Conservation (phyloP, 2,888 invertebrate species). For the Osedax frankpressi region DNA sequence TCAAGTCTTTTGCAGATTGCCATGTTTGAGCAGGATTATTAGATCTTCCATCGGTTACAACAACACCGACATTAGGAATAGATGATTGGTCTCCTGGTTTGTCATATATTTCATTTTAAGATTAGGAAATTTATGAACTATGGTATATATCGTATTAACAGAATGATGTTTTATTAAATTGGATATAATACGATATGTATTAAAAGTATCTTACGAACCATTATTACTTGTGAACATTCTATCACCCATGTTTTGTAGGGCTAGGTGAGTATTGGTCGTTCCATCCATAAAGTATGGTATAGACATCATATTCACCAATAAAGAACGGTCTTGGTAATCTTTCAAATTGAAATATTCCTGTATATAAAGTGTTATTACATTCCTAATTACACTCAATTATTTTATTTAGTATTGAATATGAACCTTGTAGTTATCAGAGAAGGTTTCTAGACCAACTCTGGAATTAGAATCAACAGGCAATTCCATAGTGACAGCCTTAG, state of each 20-base stretch:
- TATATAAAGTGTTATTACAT: neutral
- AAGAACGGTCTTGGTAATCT: constrained; percentile 2
- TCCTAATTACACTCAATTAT: neutral
- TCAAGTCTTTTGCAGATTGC: constrained; percentile 37
- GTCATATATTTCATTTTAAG: no score
- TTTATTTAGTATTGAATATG: no score
- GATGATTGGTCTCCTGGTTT: constrained; percentile 26
- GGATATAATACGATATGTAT: no score
- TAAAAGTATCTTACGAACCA: no score
- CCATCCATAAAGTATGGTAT: constrained; percentile 16
- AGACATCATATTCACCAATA: constrained; percentile 2
- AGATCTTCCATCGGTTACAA: constrained; percentile 45
- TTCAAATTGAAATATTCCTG: constrained; percentile 14
- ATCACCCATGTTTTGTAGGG: constrained; percentile 9
- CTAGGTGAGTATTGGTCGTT: constrained; percentile 19
- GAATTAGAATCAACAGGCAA: constrained; percentile 5
- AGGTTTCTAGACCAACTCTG: constrained; percentile 4
- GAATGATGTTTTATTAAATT: no score
- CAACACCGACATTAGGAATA: constrained; percentile 41
- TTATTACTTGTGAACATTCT: constrained; percentile 16
- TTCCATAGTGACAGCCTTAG: constrained; percentile 5
- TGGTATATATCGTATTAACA: no score
- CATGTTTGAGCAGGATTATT: constrained; percentile 34
- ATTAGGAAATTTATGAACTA: no score
- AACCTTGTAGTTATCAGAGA: constrained; percentile 10